phyloP scores from a whole-genome alignment of 2,113 vertebrate genomes.

The Sterna hirundo region DNA sequence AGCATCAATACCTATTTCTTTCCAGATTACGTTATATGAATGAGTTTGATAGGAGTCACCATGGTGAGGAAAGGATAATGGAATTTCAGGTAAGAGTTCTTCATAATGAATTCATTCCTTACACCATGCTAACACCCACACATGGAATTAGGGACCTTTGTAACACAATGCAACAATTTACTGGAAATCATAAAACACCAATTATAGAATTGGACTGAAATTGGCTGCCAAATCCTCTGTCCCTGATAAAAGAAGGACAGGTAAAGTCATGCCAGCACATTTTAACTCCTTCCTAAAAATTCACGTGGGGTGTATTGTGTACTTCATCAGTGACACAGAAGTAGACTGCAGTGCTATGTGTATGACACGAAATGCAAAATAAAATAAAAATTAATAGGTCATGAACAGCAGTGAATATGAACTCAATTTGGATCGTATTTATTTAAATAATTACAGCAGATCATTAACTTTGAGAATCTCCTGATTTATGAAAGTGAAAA shows the following conservation, averaged over 20 bases:
- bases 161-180: conserved; percentile 54
- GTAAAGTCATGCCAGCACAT: conserved; percentile 25
- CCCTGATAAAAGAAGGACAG: conserved; percentile 19
- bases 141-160: conserved; percentile 62
- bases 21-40: conserved; percentile 33
- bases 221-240: conserved; percentile 41
- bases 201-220: conserved; percentile 66
- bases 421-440: neutral
- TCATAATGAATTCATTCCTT: conserved; percentile 60
- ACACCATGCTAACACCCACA: conserved; percentile 51
- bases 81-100: conserved; percentile 58
- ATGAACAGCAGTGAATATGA: neutral
- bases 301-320: neutral
- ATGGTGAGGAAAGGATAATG: conserved; percentile 50
- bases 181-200: conserved; percentile 65
- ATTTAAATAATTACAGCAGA: conserved; percentile 4
- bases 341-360: neutral
- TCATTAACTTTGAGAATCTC: neutral
- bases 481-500: neutral
- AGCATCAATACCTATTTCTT: conserved; percentile 24
- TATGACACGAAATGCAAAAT: neutral
- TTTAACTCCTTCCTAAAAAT: conserved; percentile 43
- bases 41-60: conserved; percentile 48
- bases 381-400: neutral
- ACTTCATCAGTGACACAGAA: neutral